Evolutionary conservation across 2,888 invertebrate genomes (phyloP), one percentile per base, ranked within the genome.

Genomic region (Cepaea hortensis): DNA sequence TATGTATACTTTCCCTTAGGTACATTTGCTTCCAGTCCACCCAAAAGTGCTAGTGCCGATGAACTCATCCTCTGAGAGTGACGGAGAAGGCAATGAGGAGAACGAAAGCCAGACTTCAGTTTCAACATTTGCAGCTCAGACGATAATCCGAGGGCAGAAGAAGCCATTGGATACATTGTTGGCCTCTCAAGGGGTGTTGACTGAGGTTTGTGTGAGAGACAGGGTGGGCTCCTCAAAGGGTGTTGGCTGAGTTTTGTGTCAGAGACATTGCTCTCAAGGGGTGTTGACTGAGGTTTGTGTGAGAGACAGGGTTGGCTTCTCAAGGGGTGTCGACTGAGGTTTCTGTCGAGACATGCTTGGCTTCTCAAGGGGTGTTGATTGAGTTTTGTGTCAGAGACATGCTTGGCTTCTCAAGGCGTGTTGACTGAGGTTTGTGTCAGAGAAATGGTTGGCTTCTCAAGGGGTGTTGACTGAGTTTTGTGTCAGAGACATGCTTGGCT

Each of bases 21-120:
- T 48, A 9, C 72, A 68, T 13, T 0, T 13, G 3, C 87, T 92
- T 20, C 93, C 92, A n/a, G 89, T 91, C 48, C 92, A 91, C 81
- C 90, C 91, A 62, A 91, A 92, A 68, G 91, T 93, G n/a, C 90
- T 93, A 35, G 93, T 93, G 13, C 90, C 90, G 23, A 89, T 92
- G 76, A 88, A 87, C 48, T 91, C 91, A 18, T 91, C 91, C 46
- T 91, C 92, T 9, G 90, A 90, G 50, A 91, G 91, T 76, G 92
- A 92, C 80, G 92, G 91, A 11, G 90, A 91, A 11, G 89, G 89
- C 35, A 70, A 84, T 13, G 23, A 70, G 4, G 62, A 62, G 3
- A 15, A 35, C 15, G 62, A 15, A 0, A 62, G 62, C 6, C 23
- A 23, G 61, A 46, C 46, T 18, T 48, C 48, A 35, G 48, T 35